Evolutionary conservation across 2,797 vertebrate genomes (phyloP).

Genomic region (Staurois parvus): DNA sequence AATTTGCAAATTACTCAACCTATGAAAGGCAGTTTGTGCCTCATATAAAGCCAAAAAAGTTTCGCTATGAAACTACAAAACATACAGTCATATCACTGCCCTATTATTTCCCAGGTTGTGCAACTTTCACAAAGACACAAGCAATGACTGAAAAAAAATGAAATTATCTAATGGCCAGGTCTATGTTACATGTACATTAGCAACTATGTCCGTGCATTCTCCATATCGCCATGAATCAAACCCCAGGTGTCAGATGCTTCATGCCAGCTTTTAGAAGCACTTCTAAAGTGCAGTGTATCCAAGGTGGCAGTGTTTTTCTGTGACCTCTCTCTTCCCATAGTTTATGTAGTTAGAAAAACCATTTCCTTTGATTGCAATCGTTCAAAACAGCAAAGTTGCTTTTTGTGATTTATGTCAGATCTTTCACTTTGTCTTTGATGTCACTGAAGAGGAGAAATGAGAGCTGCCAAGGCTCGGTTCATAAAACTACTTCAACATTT

Average conservation of each 20-base stretch:
- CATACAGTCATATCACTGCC: not conserved
- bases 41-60: slow-evolving; percentile 1
- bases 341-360: slow-evolving; percentile 85
- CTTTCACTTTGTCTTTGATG: slow-evolving; percentile 83
- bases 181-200: slow-evolving; percentile 54
- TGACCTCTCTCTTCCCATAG: slow-evolving; percentile 81
- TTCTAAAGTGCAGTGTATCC: slow-evolving; percentile 86
- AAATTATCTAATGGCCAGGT: slow-evolving; percentile 46
- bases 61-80: slow-evolving; percentile 10
- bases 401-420: slow-evolving; percentile 85
- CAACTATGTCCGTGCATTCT: slow-evolving; percentile 55
- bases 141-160: slow-evolving; percentile 8
- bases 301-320: slow-evolving; percentile 84
- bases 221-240: slow-evolving; percentile 51
- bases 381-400: slow-evolving; percentile 87
- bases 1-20: not conserved
- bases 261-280: slow-evolving; percentile 85
- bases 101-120: not conserved
- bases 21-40: not conserved
- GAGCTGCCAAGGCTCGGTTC: slow-evolving; percentile 62
- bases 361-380: slow-evolving; percentile 87
- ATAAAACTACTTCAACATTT: slow-evolving; percentile 59
- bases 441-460: slow-evolving; percentile 81
- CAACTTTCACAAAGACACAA: slow-evolving; percentile 13
- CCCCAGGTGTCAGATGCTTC: slow-evolving; percentile 68